Conservation (phyloP, 2,797 vertebrate genomes). For the Petrocephalus sullivani region DNA sequence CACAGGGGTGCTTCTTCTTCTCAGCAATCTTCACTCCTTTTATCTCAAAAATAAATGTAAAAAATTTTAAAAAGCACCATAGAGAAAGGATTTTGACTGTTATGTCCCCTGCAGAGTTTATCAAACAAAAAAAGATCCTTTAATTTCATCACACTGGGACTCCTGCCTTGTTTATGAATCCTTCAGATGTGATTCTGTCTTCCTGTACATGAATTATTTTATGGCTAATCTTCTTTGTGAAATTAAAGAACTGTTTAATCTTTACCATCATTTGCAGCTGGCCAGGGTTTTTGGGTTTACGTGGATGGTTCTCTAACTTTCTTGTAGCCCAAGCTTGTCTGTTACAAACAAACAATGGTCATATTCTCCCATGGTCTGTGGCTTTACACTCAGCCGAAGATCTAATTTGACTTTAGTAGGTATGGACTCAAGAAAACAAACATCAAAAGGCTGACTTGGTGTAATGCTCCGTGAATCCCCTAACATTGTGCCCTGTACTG, state of each 20-base stretch:
- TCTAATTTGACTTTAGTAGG: too few relatives aligned
- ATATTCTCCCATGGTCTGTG: too few relatives aligned
- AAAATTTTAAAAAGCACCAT: conserved; percentile 44
- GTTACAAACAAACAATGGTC: too few relatives aligned
- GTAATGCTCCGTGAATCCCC: too few relatives aligned
- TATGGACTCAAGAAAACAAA: too few relatives aligned
- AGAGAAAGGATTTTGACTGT: conserved; percentile 60
- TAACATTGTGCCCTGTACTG: too few relatives aligned
- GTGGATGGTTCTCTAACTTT: neutral
- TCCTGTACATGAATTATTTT: neutral
- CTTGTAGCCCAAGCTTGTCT: too few relatives aligned
- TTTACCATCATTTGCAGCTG: conserved; percentile 8
- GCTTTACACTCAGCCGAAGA: too few relatives aligned
- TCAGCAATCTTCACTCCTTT: neutral
- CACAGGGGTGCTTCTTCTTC: neutral
- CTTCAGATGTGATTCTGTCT: neutral
- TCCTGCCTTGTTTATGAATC: conserved; percentile 44
- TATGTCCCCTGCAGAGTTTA: conserved; percentile 61
- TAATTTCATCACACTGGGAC: conserved; percentile 58
- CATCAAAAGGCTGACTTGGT: too few relatives aligned
- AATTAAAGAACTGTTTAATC: conserved; percentile 15
- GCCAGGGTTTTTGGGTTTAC: neutral
- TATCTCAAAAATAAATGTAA: neutral
- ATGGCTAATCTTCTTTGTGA: neutral
- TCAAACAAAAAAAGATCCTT: conserved; percentile 68